These are phyloP conservation scores for Caenorhabditis sp. DNA, from an alignment of 2,888 invertebrate genomes.

Conservation along the genomic window DNA sequence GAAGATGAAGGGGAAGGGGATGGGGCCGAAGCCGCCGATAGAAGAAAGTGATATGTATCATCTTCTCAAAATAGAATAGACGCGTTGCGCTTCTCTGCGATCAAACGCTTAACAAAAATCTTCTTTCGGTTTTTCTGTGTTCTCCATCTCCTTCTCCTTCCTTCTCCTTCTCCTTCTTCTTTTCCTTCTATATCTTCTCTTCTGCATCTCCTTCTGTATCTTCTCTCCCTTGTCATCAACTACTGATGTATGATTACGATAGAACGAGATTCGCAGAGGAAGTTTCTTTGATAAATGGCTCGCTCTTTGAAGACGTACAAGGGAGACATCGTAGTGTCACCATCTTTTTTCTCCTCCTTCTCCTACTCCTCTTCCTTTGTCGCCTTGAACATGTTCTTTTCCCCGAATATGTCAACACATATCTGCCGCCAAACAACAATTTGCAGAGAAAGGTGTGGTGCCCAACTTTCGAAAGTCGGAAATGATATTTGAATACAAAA, in stretches of 20 bases:
- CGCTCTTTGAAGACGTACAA: slow-evolving; percentile 54
- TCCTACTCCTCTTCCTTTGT: too few species aligned
- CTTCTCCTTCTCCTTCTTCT: slow-evolving; percentile 25
- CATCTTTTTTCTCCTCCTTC: slow-evolving; percentile 20
- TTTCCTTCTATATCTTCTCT: background rate
- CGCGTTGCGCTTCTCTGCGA: slow-evolving; percentile 32
- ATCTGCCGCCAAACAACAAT: slow-evolving; percentile 38
- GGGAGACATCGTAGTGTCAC: slow-evolving; percentile 16
- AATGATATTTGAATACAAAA: background rate
- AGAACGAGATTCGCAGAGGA: slow-evolving; percentile 52
- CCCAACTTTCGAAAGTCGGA: slow-evolving; percentile 42
- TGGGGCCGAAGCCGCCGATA: slow-evolving; percentile 4
- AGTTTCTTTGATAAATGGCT: slow-evolving; percentile 57
- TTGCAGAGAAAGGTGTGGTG: slow-evolving; percentile 37
- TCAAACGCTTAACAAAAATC: slow-evolving; percentile 62
- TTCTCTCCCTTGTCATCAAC: slow-evolving; percentile 16
- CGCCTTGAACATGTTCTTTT: slow-evolving; percentile 45
- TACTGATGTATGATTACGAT: slow-evolving; percentile 55
- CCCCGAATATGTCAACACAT: slow-evolving; percentile 21
- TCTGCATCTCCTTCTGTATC: background rate
- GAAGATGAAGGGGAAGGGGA: slow-evolving; percentile 39
- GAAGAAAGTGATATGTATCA: slow-evolving; percentile 51
- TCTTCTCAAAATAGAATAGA: slow-evolving; percentile 30
- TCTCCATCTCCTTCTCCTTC: slow-evolving; percentile 28
- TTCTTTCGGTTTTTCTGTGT: slow-evolving; percentile 8